A percentile compares a stretch with the other conserved stretches of the same genome.
Conservation (phyloP, 2,888 invertebrate genomes). For the Catocala sponsa region DNA sequence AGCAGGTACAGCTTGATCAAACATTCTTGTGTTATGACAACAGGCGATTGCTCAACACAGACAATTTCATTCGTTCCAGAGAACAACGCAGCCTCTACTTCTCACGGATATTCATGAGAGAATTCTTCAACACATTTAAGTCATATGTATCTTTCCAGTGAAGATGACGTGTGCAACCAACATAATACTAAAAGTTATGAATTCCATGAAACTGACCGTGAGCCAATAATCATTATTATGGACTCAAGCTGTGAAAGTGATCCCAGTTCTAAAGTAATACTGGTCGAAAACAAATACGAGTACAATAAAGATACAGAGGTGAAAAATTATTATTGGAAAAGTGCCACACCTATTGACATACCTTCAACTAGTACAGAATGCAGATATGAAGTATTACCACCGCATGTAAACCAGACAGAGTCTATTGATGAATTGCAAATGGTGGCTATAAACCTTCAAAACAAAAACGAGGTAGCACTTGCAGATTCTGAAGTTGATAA, state of each 20-base stretch:
- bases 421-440: constrained; percentile 64
- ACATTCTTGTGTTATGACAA: constrained; percentile 46
- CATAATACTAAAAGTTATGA: constrained; percentile 51
- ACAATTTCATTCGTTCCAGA: constrained; percentile 67
- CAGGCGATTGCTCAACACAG: constrained; percentile 56
- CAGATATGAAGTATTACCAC: constrained; percentile 31
- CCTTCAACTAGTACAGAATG: constrained; percentile 64
- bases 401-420: constrained; percentile 49
- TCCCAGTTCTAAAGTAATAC: constrained; percentile 61
- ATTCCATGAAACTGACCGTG: constrained; percentile 50
- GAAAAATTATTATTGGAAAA: constrained; percentile 49
- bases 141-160: constrained; percentile 68
- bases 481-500: constrained; percentile 55
- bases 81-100: constrained; percentile 40
- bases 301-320: constrained; percentile 13
- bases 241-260: constrained; percentile 62
- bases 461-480: constrained; percentile 60
- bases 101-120: constrained; percentile 45
- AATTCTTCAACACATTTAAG: constrained; percentile 58
- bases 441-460: constrained; percentile 66
- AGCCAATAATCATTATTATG: constrained; percentile 64
- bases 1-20: constrained; percentile 67
- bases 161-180: constrained; percentile 61
- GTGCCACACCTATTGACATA: constrained; percentile 50
- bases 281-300: constrained; percentile 51